phyloP scores from a whole-genome alignment of 1,140 invertebrate species.

The Episyrphus balteatus region DNA sequence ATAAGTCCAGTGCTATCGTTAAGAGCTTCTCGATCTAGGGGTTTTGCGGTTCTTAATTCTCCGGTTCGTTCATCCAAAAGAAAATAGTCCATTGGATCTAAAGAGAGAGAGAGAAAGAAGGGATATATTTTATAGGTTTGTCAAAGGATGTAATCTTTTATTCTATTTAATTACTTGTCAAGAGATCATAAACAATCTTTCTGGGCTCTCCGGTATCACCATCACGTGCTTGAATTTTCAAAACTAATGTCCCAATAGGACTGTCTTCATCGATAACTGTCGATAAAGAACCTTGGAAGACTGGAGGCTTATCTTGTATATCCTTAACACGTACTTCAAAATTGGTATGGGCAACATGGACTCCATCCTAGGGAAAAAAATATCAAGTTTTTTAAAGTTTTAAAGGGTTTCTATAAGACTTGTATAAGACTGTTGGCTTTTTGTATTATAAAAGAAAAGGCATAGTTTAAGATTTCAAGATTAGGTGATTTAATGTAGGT shows the following conservation, averaged over 20 bases:
- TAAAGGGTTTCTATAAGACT: too few relatives aligned
- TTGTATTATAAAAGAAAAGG: too few relatives aligned
- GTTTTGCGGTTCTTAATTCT: slow-evolving; percentile 70
- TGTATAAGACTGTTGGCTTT: too few relatives aligned
- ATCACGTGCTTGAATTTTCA: slow-evolving; percentile 68
- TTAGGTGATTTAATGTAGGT: too few relatives aligned
- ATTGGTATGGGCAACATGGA: slow-evolving; percentile 54
- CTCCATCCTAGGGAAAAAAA: slow-evolving; percentile 55
- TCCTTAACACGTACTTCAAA: slow-evolving; percentile 70
- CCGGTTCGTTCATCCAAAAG: slow-evolving; percentile 64
- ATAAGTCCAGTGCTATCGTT: slow-evolving; percentile 67
- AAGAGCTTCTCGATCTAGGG: slow-evolving; percentile 70
- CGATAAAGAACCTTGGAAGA: slow-evolving; percentile 68
- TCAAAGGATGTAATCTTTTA: neutral
- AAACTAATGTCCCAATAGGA: slow-evolving; percentile 69
- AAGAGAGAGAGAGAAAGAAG: too few relatives aligned
- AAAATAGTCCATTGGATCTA: slow-evolving; percentile 82
- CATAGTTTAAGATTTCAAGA: too few relatives aligned
- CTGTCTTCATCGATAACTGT: slow-evolving; percentile 74
- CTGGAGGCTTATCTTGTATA: slow-evolving; percentile 70
- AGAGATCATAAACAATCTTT: slow-evolving; percentile 62
- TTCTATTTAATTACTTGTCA: slow-evolving; percentile 54
- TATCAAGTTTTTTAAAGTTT: too few relatives aligned
- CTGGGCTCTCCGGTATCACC: slow-evolving; percentile 70
- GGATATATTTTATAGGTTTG: neutral